These are phyloP conservation scores for Solenopsis fugax DNA, from an alignment of 1,140 invertebrate genomes.

Conservation along the genomic window DNA sequence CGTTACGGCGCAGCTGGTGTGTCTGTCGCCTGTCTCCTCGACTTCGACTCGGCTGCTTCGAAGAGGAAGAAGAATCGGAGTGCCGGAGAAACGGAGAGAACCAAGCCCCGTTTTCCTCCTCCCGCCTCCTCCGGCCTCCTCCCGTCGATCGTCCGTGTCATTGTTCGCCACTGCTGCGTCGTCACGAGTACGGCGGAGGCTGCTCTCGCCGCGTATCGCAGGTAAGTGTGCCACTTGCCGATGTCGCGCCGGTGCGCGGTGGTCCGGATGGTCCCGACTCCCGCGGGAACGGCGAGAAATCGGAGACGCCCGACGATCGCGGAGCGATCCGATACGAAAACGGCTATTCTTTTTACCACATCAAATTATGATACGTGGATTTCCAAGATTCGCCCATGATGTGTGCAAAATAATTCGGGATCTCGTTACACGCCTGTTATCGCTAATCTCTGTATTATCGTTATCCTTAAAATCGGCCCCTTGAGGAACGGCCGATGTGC, in stretches of 20 bases:
- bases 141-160: slow-evolving; percentile 40
- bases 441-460: too few species aligned
- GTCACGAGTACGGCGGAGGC: neutral
- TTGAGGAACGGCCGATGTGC: too few species aligned
- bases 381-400: too few species aligned
- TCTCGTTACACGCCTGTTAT: too few species aligned
- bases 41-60: neutral
- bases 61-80: neutral
- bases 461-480: too few species aligned
- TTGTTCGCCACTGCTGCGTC: slow-evolving; percentile 34
- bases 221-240: slow-evolving; percentile 27
- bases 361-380: too few species aligned
- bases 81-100: neutral
- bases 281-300: neutral
- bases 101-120: slow-evolving; percentile 14
- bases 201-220: neutral
- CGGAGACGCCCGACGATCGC: neutral
- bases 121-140: neutral
- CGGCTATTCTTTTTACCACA: too few species aligned
- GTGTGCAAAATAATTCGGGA: too few species aligned
- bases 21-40: neutral
- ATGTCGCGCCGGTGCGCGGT: neutral
- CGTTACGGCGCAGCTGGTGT: neutral
- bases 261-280: too few species aligned
- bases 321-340: too few species aligned